These are phyloP conservation scores for Ibidorhyncha struthersii DNA, from an alignment of 2,113 vertebrate species.

Conservation along the genomic window DNA sequence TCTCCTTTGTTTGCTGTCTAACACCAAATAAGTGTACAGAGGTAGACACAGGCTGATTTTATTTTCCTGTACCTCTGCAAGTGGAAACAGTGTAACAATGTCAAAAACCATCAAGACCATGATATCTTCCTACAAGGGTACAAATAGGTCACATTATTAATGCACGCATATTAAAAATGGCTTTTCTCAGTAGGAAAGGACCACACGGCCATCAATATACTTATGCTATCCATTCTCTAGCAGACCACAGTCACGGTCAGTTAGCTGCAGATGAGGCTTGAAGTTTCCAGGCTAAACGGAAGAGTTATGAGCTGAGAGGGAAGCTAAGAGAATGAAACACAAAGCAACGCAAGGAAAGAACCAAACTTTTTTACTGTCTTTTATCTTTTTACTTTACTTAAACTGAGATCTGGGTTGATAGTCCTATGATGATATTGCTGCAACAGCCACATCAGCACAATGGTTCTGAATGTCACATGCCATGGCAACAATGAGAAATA, in stretches of 20 bases:
- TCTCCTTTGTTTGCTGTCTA: neutral
- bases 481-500: neutral
- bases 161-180: neutral
- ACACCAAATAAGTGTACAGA: neutral
- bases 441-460: neutral
- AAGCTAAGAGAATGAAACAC: neutral
- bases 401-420: neutral
- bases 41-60: neutral
- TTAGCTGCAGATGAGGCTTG: slow-evolving; percentile 2
- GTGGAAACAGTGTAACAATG: neutral
- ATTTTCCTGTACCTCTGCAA: neutral
- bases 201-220: neutral
- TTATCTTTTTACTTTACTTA: neutral
- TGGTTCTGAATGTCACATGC: neutral
- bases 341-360: neutral
- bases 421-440: neutral
- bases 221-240: neutral
- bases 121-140: neutral
- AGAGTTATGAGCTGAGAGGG: neutral
- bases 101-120: neutral
- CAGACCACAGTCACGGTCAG: neutral
- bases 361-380: neutral
- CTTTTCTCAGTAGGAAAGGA: neutral
- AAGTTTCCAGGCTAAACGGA: neutral
- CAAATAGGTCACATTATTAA: neutral